Evolutionary conservation across 1,140 invertebrate genomes (phyloP).

Genomic region (Parapsyche elsis): DNA sequence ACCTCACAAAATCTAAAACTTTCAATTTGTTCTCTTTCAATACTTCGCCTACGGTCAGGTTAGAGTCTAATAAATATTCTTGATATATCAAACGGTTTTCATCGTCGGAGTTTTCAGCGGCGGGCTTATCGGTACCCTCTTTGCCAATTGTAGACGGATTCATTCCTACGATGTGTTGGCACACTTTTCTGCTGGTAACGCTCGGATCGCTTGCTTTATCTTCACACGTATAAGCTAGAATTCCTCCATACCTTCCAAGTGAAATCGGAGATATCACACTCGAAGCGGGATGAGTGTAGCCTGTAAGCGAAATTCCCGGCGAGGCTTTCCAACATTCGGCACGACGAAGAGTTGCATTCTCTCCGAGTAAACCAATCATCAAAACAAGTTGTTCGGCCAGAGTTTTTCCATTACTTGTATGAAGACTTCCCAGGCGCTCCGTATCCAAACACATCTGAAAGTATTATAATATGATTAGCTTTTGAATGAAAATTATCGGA

Average conservation of each 20-base stretch:
- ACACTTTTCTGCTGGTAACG: constrained; percentile 77
- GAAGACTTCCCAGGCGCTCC: constrained; percentile 74
- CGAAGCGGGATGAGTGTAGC: constrained; percentile 78
- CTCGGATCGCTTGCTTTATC: constrained; percentile 62
- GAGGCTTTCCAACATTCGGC: constrained; percentile 78
- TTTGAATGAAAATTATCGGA: too few relatives aligned
- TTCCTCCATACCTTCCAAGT: constrained; percentile 85
- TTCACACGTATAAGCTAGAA: constrained; percentile 75
- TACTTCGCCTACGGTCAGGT: constrained; percentile 78
- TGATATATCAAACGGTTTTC: constrained; percentile 84
- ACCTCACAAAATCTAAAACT: constrained; percentile 86
- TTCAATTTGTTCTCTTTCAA: constrained; percentile 74
- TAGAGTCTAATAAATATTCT: constrained; percentile 86
- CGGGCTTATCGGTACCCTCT: constrained; percentile 71
- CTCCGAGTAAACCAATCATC: constrained; percentile 86
- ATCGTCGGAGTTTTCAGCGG: constrained; percentile 73
- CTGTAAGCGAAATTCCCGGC: constrained; percentile 71
- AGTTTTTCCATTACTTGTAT: constrained; percentile 72
- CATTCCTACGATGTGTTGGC: constrained; percentile 94
- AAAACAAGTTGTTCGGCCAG: constrained; percentile 84
- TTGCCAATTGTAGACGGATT: constrained; percentile 84
- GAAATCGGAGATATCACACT: constrained; percentile 63
- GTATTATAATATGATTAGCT: constrained; percentile 43
- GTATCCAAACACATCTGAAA: constrained; percentile 74
- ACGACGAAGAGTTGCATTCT: constrained; percentile 85